Base-by-base conservation (phyloP, 1,140 invertebrate genomes). In the Antheraea pernyi region DNA sequence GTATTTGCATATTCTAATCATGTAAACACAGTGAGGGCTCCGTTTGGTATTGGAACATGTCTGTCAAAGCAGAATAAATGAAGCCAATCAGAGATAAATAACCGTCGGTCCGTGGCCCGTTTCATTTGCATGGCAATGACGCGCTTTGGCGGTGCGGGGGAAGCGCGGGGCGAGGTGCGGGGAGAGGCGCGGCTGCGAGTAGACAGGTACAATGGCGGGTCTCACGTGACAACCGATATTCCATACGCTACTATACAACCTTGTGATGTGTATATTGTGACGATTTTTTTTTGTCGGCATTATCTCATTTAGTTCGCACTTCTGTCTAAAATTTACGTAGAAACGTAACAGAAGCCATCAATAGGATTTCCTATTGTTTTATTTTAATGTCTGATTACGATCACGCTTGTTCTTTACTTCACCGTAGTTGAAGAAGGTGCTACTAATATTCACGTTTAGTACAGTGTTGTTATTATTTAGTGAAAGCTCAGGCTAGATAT, bases 21-120 rank as follows among this genome's bases (percentile, higher is more conserved):
- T 74, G 77, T 78, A 78, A 84, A 75, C 73, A 78, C 71, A 69
- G 66, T 19, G 69, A 69, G 76, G 77, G 86, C 81, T 84, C 75
- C 71, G 78, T 82, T 80, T 73, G 77, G 76, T 85, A 89, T 86
- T 84, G 80, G 78, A 82, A 87, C 77, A 84, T 87, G 86, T 84
- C 85, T 79, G 82, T 84, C 82, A 86, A 88, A 84, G 80, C 80
- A 85, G 80, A 83, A 88, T 89, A 84, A 88, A 89, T 81, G 80
- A 76, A 85, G 80, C 84, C 83, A 91, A 90, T 91, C 84, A 86
- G 84, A 91, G 84, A 91, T 91, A 91, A 88, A 87, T 84, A 89
- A 89, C 85, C 77, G 79, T 77, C 71, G 77, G 84, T 86, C 82
- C 78, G 81, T 79, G 77, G 80, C 81, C 72, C 77, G 78, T 84